Conservation (phyloP, 2,113 vertebrate genomes). For the Phodopus roborovskii region DNA sequence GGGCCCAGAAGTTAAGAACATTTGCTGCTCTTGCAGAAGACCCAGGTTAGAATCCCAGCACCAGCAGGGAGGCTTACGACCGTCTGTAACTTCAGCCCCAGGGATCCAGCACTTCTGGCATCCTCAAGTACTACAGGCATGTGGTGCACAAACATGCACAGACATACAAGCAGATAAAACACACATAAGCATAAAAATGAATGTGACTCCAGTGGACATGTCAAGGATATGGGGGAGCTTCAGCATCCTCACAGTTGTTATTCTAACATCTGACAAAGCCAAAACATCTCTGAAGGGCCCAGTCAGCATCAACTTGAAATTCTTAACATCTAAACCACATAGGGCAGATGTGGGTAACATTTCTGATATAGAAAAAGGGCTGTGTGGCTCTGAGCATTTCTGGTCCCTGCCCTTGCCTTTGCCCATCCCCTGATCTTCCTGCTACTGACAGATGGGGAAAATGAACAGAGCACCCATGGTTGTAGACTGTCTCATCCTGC, state of each 20-base stretch:
- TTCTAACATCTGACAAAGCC: background rate
- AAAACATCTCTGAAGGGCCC: background rate
- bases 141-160: background rate
- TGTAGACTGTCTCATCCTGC: background rate
- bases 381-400: background rate
- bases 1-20: background rate
- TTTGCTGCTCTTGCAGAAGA: background rate
- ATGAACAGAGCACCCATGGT: background rate
- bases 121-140: background rate
- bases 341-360: background rate
- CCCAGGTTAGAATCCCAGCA: background rate
- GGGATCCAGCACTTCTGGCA: background rate
- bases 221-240: background rate
- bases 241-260: background rate
- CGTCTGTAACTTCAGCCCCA: background rate
- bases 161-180: background rate
- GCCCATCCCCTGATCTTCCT: background rate
- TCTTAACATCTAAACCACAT: background rate
- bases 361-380: background rate
- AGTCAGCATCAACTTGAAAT: background rate
- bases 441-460: background rate
- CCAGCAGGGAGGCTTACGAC: background rate
- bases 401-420: background rate
- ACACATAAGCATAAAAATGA: background rate
- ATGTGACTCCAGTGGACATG: background rate